Evolutionary conservation across 2,888 invertebrate genomes (phyloP), one percentile per base, ranked within the genome.

Genomic region (Oligia fasciuncula): DNA sequence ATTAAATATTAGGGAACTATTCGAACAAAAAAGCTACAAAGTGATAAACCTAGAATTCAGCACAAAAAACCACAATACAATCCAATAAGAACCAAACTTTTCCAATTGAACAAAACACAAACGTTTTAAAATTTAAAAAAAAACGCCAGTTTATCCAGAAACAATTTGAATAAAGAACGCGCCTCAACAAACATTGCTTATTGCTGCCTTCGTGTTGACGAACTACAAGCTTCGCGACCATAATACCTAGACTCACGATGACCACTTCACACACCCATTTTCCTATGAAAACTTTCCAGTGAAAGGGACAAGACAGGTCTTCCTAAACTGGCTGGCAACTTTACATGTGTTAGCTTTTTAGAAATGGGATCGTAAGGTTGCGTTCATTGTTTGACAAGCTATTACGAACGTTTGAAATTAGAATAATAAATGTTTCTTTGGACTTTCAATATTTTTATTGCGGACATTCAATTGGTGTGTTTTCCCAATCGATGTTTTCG

Each of bases 331-430:
- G 93, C 78, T 78, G 82, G 85, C 77, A 88, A 90, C 86, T 92
- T 91, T 91, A 94, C 92, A 94, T 91, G 91, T 94, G 95, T 94
- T 91, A 93, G 92, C 92, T 93, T 93, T 94, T 95, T 93, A 94
- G 93, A 93, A 94, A 94, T 91, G 93, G 92, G 93, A 94, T 94
- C 93, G 89, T 91, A 90, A 91, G 91, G 90, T 88, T 91, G 86
- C 80, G 85, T 89, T 91, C 78, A 92, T 93, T 94, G 93, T 95
- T 95, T 94, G 93, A 93, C 93, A 93, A 89, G 91, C 93, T 90
- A 93, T 94, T 94, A 93, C 91, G 91, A 90, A 86, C 90, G 87
- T 90, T 90, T 86, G 86, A 86, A 92, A 90, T 89, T 90, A 87
- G 89, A 92, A 93, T 90, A 91, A 89, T 84, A 87, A 88, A 89